Evolutionary conservation across 2,888 invertebrate genomes (phyloP).

Genomic region (Luffia ferchaultella): DNA sequence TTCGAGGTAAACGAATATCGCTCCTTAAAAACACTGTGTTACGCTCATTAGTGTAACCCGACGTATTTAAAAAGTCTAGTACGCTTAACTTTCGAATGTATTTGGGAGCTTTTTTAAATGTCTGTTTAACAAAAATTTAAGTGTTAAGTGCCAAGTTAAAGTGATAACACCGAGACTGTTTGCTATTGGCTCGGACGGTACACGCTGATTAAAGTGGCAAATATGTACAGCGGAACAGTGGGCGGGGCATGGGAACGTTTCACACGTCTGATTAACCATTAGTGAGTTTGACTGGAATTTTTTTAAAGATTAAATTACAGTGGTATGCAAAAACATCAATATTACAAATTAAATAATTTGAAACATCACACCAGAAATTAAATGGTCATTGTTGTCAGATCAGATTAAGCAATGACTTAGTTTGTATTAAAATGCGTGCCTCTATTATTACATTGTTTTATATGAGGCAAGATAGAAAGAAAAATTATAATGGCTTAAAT

Average conservation of each 20-base stretch:
- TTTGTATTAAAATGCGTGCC: no score
- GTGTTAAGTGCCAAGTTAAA: not conserved
- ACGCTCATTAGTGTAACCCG: not conserved
- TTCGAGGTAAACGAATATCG: not conserved
- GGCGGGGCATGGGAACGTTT: constrained; percentile 43
- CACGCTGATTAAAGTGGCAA: not conserved
- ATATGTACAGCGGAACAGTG: constrained; percentile 16
- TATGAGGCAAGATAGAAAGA: no score
- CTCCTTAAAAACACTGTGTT: not conserved
- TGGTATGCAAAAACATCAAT: no score
- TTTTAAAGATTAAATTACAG: not conserved
- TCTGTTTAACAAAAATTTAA: not conserved
- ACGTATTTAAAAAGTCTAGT: not conserved
- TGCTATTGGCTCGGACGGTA: not conserved
- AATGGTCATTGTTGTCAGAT: no score
- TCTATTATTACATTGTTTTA: no score
- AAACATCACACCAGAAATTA: no score
- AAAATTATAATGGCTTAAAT: no score
- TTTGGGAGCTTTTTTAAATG: not conserved
- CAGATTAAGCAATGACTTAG: no score
- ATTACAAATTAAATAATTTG: no score
- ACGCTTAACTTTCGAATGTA: not conserved
- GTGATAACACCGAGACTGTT: not conserved
- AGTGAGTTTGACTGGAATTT: not conserved
- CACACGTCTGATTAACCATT: not conserved